Evolutionary conservation across 2,888 invertebrate genomes (phyloP).

Genomic region (Cylloceria caligata): DNA sequence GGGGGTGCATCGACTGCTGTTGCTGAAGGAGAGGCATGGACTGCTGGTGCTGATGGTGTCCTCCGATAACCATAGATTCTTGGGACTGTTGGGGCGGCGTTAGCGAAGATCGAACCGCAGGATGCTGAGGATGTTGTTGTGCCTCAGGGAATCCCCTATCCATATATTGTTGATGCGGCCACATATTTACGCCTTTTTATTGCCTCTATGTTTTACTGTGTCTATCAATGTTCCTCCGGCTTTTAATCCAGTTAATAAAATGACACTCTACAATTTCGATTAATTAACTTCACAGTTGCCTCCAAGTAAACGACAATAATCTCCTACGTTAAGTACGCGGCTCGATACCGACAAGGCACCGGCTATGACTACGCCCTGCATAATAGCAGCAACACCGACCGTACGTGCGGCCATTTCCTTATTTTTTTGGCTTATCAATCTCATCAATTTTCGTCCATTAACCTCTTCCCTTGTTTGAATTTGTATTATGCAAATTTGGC

Average conservation of each 20-base stretch:
- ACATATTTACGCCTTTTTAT: slow-evolving; percentile 64
- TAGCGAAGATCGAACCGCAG: slow-evolving; percentile 50
- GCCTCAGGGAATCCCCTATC: slow-evolving; percentile 64
- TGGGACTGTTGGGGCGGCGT: slow-evolving; percentile 10
- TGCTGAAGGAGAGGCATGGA: slow-evolving; percentile 60
- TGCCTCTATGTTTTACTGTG: background rate
- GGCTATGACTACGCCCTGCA: slow-evolving; percentile 18
- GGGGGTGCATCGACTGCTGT: slow-evolving; percentile 58
- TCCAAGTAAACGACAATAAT: slow-evolving; percentile 4
- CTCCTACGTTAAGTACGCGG: background rate
- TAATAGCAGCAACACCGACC: slow-evolving; percentile 14
- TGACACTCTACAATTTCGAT: background rate
- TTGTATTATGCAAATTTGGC: background rate
- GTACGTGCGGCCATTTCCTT: slow-evolving; percentile 35
- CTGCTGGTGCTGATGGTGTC: slow-evolving; percentile 67
- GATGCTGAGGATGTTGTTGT: slow-evolving; percentile 69
- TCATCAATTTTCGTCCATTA: background rate
- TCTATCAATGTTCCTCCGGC: background rate
- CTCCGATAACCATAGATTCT: slow-evolving; percentile 16
- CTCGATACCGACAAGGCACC: slow-evolving; percentile 19
- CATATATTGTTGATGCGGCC: slow-evolving; percentile 70
- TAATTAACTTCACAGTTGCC: background rate
- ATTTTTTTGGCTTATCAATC: background rate
- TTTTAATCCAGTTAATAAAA: background rate
- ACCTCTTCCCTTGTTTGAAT: background rate